Conservation (phyloP, 1,140 invertebrate genomes). For the Drosophila baimaii region DNA sequence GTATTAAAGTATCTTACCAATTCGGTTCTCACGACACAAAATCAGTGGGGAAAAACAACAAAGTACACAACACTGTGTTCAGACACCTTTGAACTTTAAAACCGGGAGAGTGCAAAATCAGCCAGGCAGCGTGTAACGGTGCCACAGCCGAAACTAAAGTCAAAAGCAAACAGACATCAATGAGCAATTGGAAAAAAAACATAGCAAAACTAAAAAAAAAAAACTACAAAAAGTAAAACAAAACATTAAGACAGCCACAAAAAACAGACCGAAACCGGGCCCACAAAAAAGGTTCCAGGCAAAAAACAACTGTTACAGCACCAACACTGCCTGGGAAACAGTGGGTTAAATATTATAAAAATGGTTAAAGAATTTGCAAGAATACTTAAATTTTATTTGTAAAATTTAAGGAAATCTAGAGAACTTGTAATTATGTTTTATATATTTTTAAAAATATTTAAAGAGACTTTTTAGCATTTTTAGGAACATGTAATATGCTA, state of each 20-base stretch:
- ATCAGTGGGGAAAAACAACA: slow-evolving; percentile 9
- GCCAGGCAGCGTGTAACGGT: slow-evolving; percentile 39
- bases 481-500: not conserved
- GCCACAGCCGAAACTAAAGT: slow-evolving; percentile 46
- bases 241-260: slow-evolving; percentile 37
- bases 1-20: slow-evolving; percentile 37
- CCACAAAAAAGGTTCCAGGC: slow-evolving; percentile 62
- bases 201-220: slow-evolving; percentile 22
- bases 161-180: slow-evolving; percentile 79
- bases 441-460: not conserved
- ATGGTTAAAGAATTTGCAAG: not conserved
- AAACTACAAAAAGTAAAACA: slow-evolving; percentile 56
- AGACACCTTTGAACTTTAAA: slow-evolving; percentile 79
- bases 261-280: slow-evolving; percentile 49
- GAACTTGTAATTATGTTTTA: not conserved
- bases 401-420: not conserved
- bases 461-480: not conserved
- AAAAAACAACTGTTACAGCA: slow-evolving; percentile 75
- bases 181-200: slow-evolving; percentile 57
- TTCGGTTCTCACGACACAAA: slow-evolving; percentile 75
- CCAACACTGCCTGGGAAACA: slow-evolving; percentile 35
- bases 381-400: not conserved
- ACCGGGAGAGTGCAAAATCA: slow-evolving; percentile 73
- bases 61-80: slow-evolving; percentile 42
- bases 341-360: slow-evolving; percentile 19